Evolutionary conservation across 2,888 invertebrate genomes (phyloP), one percentile per base, ranked within the genome.

Genomic region (Eupithecia subfuscata): DNA sequence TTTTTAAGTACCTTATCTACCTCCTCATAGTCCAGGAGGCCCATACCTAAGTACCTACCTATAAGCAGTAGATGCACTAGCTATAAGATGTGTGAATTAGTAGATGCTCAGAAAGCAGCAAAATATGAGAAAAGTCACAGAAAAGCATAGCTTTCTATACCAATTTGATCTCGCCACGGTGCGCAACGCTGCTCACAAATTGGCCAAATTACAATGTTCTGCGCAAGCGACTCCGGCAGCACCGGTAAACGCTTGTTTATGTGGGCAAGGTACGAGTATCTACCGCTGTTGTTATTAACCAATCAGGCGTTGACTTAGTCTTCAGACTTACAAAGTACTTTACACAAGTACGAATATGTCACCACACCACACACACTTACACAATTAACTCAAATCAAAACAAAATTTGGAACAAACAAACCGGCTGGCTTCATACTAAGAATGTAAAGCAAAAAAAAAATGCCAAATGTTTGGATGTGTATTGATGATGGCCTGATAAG

Each of bases 161-260:
- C 73, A 70, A 74, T 71, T 70, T 70, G 52, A 40, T 70, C 48
- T 40, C 56, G 16, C 45, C 37, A 1, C 5, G 65, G 43, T 45
- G 65, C 71, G 22, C 69, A 14, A 68, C 68, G 45, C 40, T 48
- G 71, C 67, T 43, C 73, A 60, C 74, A 77, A 77, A 77, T 74
- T 74, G 74, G 65, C 34, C n/a, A 70, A 72, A 74, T 77, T 60
- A 72, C 72, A 74, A 72, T 71, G 74, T 72, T 72, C 77, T 70
- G 74, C 45, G 69, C 76, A 71, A 37, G 63, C 68, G 48, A 69
- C 71, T 60, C 22, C 74, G 48, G 71, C 52, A 70, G 74, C 74
- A 74, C 69, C 77, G 74, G 69, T 69, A 72, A 18, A 70, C 43
- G 75, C 30, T 75, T 45, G 68, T 69, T 67, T 69, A 56, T 22